Evolutionary conservation across 2,888 invertebrate genomes (phyloP).

Genomic region (Lepidonotus clava): DNA sequence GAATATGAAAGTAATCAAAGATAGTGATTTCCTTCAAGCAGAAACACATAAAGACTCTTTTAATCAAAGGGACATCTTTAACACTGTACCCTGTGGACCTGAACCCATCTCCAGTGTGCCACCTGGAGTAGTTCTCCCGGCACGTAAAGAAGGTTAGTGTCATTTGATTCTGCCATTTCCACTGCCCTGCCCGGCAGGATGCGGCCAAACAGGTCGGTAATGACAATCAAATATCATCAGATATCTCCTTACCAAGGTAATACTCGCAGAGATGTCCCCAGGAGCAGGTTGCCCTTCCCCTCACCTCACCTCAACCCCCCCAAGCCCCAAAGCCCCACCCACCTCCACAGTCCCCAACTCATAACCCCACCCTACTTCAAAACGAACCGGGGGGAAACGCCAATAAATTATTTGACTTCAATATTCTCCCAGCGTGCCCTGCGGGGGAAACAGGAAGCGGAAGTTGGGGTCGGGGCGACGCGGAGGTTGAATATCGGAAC

Average conservation of each 20-base stretch:
- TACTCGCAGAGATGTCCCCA: not conserved
- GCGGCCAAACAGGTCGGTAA: not conserved
- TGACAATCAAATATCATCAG: not conserved
- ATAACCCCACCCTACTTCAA: not conserved
- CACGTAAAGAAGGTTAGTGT: too few species aligned
- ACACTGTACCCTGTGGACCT: too few species aligned
- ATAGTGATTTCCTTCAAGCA: too few species aligned
- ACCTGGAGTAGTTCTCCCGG: too few species aligned
- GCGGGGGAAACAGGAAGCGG: constrained; percentile 3
- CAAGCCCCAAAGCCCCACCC: not conserved
- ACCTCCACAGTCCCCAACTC: not conserved
- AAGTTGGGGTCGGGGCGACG: not conserved
- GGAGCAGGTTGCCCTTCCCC: not conserved
- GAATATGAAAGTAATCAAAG: too few species aligned
- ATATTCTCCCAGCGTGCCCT: constrained; percentile 7
- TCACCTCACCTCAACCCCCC: not conserved
- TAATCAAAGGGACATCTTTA: too few species aligned
- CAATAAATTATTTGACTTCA: constrained; percentile 15
- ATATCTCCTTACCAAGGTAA: not conserved
- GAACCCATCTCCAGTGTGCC: too few species aligned
- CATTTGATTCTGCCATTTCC: too few species aligned
- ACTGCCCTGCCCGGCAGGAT: too few species aligned
- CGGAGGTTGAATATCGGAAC: not conserved
- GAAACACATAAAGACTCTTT: too few species aligned
- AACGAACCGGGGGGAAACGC: not conserved